Evolutionary conservation across 2,113 vertebrate species (phyloP), one percentile per base, ranked within the genome.

Genomic region (Lasiurus borealis): DNA sequence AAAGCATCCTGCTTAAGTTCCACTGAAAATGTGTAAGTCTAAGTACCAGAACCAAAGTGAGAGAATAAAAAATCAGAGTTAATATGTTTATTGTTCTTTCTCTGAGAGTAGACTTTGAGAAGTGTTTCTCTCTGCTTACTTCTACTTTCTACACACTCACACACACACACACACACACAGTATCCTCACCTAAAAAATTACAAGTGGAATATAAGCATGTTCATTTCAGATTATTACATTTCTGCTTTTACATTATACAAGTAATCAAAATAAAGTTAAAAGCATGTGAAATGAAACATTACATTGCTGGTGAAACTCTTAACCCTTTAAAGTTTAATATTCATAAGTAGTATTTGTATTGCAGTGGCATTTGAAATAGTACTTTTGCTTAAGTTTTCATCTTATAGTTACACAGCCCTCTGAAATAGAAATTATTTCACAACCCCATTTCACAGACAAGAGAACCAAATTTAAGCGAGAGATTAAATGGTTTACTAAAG

Each of bases 1-100:
- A 98, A 98, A 97, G 98, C 96, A 98, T 97, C 88, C 96, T 85
- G 71, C 93, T 97, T 97, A 97, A 98, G 97, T 97, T 98, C 91
- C 97, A 92, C 94, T 95, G 54, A 40, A 95, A 86, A 95, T 96
- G 96, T 96, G 83, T 69, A 93, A 97, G 83, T 78, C 84, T 68
- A 95, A 97, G 91, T 91, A 96, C 95, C 93, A 97, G 96, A 93
- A 97, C 84, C 76, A 18, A 95, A 95, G 91, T 88, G 54, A 54
- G 12, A 1, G 75, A 88, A 52, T 73, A 83, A 66, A 96, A 97
- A 96, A 93, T 95, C 90, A 16, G 71, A 76, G 92, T 96, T 97
- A 93, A 96, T 96, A 8, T 62, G 72, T 11, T 93, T 95, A 59
- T 68, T 84, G 84, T 71, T 7, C 7, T 93, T 80, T 93, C 62